Conservation (phyloP, 2,888 invertebrate genomes). For the Chaetoderma sp. region DNA sequence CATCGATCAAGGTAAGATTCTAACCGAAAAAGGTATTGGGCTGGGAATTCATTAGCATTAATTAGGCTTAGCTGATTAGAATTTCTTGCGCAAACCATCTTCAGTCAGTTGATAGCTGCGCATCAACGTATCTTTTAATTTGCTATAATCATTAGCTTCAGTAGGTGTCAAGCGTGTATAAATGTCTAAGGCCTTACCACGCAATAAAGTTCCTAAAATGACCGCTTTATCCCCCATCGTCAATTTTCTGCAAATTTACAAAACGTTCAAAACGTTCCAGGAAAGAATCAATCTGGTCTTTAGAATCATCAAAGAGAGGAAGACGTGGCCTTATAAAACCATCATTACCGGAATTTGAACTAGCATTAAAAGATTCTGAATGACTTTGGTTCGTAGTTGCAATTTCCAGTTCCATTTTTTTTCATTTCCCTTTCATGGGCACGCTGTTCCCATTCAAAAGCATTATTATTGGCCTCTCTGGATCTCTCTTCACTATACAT, state of each 20-base stretch:
- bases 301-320: constrained; percentile 9
- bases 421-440: too few species aligned
- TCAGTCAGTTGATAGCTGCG: background rate
- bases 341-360: too few species aligned
- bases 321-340: background rate
- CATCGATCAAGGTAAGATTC: constrained; percentile 1
- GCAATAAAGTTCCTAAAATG: background rate
- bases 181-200: constrained; percentile 7
- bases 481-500: too few species aligned
- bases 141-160: constrained; percentile 2
- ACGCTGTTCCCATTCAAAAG: too few species aligned
- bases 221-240: background rate
- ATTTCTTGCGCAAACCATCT: constrained; percentile 6
- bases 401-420: too few species aligned
- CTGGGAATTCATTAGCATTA: background rate
- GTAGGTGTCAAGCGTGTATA: background rate
- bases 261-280: constrained; percentile 11
- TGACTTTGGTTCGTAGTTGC: too few species aligned
- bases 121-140: background rate
- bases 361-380: too few species aligned
- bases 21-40: background rate
- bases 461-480: too few species aligned
- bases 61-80: background rate
- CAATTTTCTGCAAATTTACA: constrained; percentile 5
- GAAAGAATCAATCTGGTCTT: constrained; percentile 13